Evolutionary conservation across 2,113 vertebrate species (phyloP).

Genomic region (Pica pica): DNA sequence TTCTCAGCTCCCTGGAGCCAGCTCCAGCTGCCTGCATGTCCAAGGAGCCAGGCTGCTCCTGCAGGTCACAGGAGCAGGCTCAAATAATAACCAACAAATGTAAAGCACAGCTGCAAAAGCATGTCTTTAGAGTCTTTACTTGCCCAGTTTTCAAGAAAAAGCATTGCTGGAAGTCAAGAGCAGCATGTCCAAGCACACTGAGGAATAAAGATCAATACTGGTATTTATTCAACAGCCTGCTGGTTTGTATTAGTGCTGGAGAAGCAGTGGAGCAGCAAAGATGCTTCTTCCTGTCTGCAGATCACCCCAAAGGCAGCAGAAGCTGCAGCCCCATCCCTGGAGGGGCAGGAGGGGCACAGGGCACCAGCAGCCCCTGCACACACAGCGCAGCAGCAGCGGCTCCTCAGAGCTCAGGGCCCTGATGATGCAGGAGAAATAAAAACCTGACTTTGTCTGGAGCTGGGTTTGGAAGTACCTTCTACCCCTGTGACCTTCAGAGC

Average conservation of each 20-base stretch:
- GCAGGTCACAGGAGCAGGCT: background rate
- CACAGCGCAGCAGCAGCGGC: background rate
- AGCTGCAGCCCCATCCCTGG: background rate
- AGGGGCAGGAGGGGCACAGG: background rate
- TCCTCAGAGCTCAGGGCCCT: background rate
- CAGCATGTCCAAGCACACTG: background rate
- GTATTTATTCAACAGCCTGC: background rate
- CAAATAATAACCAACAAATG: background rate
- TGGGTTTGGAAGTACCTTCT: background rate
- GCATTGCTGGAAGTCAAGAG: background rate
- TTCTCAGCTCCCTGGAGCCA: background rate
- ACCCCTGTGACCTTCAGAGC: rapidly evolving
- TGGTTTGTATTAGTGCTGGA: background rate
- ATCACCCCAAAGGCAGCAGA: background rate
- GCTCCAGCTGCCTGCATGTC: background rate
- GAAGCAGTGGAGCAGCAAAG: background rate
- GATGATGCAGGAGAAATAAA: background rate
- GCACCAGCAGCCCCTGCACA: background rate
- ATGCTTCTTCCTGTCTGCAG: background rate
- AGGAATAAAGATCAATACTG: background rate
- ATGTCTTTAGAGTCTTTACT: background rate
- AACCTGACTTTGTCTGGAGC: background rate
- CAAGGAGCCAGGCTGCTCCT: background rate
- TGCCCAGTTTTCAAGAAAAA: background rate
- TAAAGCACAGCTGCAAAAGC: background rate